These are phyloP conservation scores for Microtus richardsoni DNA, from an alignment of 2,113 vertebrate species.

Conservation along the genomic window DNA sequence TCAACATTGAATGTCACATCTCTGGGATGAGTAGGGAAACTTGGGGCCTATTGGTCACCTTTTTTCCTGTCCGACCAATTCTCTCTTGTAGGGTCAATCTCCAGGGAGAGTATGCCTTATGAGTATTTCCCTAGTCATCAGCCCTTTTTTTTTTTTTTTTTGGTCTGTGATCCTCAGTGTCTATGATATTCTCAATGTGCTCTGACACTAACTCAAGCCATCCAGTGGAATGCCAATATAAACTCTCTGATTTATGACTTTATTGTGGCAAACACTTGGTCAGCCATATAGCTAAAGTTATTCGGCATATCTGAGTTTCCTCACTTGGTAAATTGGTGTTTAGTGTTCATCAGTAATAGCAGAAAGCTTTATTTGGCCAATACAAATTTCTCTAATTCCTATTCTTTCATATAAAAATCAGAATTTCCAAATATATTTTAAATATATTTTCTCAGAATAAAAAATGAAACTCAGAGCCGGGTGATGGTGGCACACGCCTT, in stretches of 20 bases:
- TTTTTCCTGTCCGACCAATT: not conserved
- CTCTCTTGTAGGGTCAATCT: not conserved
- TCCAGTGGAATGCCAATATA: too few relatives aligned
- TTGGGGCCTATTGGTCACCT: not conserved
- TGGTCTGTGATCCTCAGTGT: not conserved
- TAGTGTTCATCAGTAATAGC: not conserved
- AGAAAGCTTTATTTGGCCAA: not conserved
- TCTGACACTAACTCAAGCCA: not conserved
- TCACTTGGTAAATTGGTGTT: constrained; percentile 3
- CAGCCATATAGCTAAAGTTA: not conserved
- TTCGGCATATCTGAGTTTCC: not conserved
- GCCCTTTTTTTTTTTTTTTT: too few relatives aligned
- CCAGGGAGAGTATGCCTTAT: not conserved
- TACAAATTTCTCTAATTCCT: not conserved
- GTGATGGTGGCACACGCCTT: too few relatives aligned
- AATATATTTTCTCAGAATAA: not conserved
- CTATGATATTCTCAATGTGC: not conserved
- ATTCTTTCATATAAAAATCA: not conserved
- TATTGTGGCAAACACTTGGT: too few relatives aligned
- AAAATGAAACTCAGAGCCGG: too few relatives aligned
- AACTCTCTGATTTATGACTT: not conserved
- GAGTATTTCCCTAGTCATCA: accelerated
- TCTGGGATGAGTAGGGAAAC: not conserved
- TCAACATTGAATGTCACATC: not conserved
- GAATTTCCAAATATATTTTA: not conserved